phyloP scores from a whole-genome alignment of 2,113 vertebrate genomes.

The Marmota monax region DNA sequence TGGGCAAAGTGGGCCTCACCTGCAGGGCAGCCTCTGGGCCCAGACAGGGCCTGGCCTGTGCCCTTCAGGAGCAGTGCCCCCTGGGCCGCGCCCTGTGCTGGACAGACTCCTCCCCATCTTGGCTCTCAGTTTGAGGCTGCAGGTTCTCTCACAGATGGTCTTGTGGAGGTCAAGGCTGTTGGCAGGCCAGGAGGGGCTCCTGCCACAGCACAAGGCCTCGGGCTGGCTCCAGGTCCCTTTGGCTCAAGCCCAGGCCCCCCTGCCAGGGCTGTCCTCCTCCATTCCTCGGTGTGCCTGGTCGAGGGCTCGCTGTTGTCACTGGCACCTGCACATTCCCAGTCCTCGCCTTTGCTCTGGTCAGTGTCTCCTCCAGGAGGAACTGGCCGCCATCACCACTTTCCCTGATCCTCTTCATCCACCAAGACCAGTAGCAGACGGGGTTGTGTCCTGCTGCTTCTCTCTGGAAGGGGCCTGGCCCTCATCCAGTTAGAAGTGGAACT shows the following conservation, averaged over 20 bases:
- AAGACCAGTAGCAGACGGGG: background rate
- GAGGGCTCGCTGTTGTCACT: background rate
- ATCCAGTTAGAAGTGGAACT: background rate
- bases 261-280: background rate
- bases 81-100: constrained; percentile 56
- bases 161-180: background rate
- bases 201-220: background rate
- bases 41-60: background rate
- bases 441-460: background rate
- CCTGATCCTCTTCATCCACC: background rate
- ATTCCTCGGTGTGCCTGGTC: background rate
- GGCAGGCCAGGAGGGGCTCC: background rate
- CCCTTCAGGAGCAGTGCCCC: background rate
- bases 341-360: background rate
- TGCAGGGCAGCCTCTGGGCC: background rate
- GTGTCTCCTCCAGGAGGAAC: background rate
- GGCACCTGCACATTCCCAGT: rapidly evolving
- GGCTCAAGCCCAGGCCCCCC: background rate
- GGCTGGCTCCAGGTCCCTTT: background rate
- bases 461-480: background rate
- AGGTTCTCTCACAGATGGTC: background rate
- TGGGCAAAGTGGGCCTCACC: no score
- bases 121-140: constrained; percentile 20
- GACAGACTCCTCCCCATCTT: constrained; percentile 40
- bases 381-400: background rate